Evolutionary conservation across 2,113 vertebrate genomes (phyloP).

Genomic region (Mesocricetus auratus): DNA sequence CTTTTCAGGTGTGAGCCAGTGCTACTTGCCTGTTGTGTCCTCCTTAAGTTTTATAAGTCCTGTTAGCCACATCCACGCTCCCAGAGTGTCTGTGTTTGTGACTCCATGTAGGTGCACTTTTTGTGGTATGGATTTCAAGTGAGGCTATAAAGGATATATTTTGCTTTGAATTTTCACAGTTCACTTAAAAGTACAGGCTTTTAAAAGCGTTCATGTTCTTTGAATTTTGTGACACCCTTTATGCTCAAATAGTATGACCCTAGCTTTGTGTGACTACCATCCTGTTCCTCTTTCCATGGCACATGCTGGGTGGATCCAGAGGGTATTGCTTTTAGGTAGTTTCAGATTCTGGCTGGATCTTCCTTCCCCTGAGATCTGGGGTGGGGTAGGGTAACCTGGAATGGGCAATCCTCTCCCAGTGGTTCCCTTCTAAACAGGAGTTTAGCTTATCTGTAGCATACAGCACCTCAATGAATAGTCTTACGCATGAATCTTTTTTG

Average conservation of each 20-base stretch:
- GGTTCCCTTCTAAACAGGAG: not conserved
- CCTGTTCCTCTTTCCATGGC: not conserved
- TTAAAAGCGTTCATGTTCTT: not conserved
- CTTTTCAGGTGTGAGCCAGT: not conserved
- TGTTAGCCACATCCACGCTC: no score
- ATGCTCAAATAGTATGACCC: accelerated
- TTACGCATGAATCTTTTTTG: not conserved
- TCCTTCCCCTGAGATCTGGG: not conserved
- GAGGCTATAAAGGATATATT: not conserved
- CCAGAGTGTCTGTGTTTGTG: accelerated
- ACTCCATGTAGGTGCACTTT: accelerated
- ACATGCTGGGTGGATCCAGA: not conserved
- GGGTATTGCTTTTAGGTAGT: not conserved
- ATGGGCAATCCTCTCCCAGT: not conserved
- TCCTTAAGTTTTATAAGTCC: not conserved
- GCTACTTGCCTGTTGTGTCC: not conserved
- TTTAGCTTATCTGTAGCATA: not conserved
- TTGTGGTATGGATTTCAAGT: not conserved
- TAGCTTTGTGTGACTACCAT: not conserved
- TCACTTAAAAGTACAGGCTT: not conserved
- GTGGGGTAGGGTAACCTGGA: not conserved
- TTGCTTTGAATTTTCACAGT: not conserved
- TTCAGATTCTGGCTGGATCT: accelerated
- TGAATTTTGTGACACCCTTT: not conserved
- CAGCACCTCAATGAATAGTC: not conserved